A percentile compares a stretch with the other conserved stretches of the same genome.
These are phyloP conservation scores for Hermetia illucens DNA, from an alignment of 1,140 invertebrate species.

Conservation along the genomic window DNA sequence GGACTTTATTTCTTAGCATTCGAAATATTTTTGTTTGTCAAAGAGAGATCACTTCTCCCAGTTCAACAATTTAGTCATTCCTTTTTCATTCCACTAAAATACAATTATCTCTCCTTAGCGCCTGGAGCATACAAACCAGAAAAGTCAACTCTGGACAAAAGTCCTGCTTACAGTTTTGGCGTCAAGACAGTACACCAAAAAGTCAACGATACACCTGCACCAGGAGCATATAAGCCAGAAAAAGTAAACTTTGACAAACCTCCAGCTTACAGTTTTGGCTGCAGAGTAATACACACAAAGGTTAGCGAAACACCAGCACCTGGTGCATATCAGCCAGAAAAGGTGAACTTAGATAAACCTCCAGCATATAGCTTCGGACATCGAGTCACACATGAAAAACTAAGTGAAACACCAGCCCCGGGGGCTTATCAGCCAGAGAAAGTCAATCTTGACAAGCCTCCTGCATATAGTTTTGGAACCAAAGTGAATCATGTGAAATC, in stretches of 20 bases:
- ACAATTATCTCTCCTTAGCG: conserved; percentile 16
- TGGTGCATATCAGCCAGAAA: conserved; percentile 49
- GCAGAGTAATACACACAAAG: conserved; percentile 35
- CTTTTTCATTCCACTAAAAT: no score
- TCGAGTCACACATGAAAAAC: conserved; percentile 37
- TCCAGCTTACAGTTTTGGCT: conserved; percentile 40
- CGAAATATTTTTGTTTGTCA: no score
- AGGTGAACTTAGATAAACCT: conserved; percentile 39
- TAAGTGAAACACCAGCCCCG: conserved; percentile 34
- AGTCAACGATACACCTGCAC: conserved; percentile 49
- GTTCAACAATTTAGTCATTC: no score
- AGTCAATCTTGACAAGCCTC: conserved; percentile 39
- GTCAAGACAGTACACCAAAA: conserved; percentile 41
- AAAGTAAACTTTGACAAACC: conserved; percentile 42
- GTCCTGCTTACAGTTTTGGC: conserved; percentile 35
- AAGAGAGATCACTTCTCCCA: no score
- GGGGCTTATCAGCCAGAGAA: conserved; percentile 39
- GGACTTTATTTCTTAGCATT: no score
- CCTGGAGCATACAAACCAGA: conserved; percentile 46
- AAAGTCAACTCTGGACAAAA: conserved; percentile 32
- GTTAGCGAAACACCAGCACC: conserved; percentile 44
- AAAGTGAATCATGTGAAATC: conserved; percentile 33
- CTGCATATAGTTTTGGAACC: conserved; percentile 37
- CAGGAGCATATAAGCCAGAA: conserved; percentile 66
- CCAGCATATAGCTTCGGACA: conserved; percentile 42